Conservation (phyloP, 1,140 invertebrate species). For the Drosophila funebris region DNA sequence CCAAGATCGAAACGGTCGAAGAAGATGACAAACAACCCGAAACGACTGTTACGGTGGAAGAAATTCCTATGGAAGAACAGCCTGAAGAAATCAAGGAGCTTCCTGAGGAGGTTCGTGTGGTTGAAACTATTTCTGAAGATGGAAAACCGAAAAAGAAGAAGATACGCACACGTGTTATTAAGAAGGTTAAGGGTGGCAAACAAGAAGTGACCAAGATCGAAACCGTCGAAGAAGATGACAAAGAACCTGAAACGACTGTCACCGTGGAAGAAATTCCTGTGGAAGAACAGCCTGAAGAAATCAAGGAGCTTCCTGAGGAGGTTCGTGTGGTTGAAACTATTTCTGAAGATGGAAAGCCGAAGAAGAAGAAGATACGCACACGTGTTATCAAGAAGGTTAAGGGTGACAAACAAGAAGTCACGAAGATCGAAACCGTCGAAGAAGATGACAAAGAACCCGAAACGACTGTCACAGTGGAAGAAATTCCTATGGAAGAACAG, state of each 20-base stretch:
- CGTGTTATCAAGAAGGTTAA: constrained; percentile 80
- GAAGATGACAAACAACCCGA: constrained; percentile 14
- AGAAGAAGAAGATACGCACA: constrained; percentile 68
- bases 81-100: constrained; percentile 44
- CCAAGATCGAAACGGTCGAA: constrained; percentile 16
- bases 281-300: constrained; percentile 34
- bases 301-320: constrained; percentile 82
- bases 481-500: constrained; percentile 54
- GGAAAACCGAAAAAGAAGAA: constrained; percentile 77
- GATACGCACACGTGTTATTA: constrained; percentile 80
- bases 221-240: constrained; percentile 84
- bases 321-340: constrained; percentile 67
- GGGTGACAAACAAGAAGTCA: constrained; percentile 83
- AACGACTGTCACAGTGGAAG: constrained; percentile 64
- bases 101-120: constrained; percentile 73
- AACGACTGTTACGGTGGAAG: constrained; percentile 6
- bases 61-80: constrained; percentile 2
- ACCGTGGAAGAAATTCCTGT: constrained; percentile 47
- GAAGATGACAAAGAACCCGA: constrained; percentile 84
- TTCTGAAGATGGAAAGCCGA: constrained; percentile 56
- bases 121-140: constrained; percentile 79
- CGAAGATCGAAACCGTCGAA: constrained; percentile 84
- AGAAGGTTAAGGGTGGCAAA: constrained; percentile 51
- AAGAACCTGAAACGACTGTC: constrained; percentile 65
- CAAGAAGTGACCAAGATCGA: constrained; percentile 84